Evolutionary conservation across 2,888 invertebrate genomes (phyloP), one percentile per base, ranked within the genome.

Genomic region (Sialis lutaria): DNA sequence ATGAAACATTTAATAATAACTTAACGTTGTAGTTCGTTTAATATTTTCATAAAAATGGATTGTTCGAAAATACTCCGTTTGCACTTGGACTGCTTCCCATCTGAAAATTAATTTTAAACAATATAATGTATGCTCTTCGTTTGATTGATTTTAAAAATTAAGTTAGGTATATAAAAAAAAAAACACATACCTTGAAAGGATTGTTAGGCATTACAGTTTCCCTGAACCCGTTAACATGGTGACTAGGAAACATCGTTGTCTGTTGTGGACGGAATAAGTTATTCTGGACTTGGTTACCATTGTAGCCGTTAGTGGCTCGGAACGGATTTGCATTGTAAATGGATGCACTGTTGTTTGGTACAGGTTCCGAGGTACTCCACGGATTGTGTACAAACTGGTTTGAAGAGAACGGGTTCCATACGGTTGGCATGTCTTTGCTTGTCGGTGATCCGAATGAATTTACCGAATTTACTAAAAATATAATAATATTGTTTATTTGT

Each of bases 251-350:
- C 37, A 37, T 37, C 37, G 37, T 37, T 37, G 37, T 37, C 4
- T 37, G 37, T 37, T 37, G 37, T 37, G 37, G 37, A 37, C 37
- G 37, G 37, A 37, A 37, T 37, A 37, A n/a, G 12, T 12, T 37
- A 37, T n/a, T 37, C 37, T 37, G 37, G 12, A n/a, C 37, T 37
- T 37, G 37, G 12, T 37, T 37, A 37, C 37, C 37, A 37, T 49
- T 55, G 50, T 33, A 33, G 31, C 53, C 53, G 41, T 60, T 60
- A 22, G 45, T 49, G 22, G 51, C 42, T 45, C 56, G 54, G 49
- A 64, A 64, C 6, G 64, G 64, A 54, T 64, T 64, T 5, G 55
- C 55, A 33, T 50, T 46, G n/a, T 32, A 35, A 40, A 40, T 48
- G 43, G 32, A 42, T 31, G 33, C 30, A 7, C 45, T 32, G 47